Conservation (phyloP, 2,888 invertebrate species). For the Trissolcus brochymenae region DNA sequence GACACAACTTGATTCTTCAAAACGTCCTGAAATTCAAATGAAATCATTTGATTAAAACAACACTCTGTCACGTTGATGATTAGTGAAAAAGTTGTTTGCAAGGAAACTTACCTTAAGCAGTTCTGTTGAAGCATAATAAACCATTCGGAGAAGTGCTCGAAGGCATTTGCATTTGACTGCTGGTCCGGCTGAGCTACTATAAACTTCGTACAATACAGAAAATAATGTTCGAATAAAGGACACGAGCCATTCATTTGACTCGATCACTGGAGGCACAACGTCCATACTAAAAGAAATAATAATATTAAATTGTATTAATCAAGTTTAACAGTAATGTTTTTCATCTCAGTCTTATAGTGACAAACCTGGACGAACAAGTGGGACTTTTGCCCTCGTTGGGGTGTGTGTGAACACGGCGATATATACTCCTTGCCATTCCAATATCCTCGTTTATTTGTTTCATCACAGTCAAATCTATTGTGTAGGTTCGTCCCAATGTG, state of each 20-base stretch:
- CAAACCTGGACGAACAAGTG: conserved; percentile 71
- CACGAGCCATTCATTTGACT: conserved; percentile 75
- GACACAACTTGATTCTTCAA: conserved; percentile 88
- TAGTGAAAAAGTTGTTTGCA: background rate
- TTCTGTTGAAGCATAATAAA: conserved; percentile 93
- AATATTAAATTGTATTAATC: conserved; percentile 6
- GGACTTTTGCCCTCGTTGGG: conserved; percentile 76
- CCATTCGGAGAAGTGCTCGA: conserved; percentile 95
- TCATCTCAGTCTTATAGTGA: background rate
- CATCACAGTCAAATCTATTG: conserved; percentile 97
- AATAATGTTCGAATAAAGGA: conserved; percentile 87
- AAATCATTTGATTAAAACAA: background rate
- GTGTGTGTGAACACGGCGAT: conserved; percentile 85
- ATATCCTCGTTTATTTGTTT: conserved; percentile 99
- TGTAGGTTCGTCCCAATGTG: conserved; percentile 94
- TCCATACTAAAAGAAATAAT: conserved; percentile 68
- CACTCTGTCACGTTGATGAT: background rate
- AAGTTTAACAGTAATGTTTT: background rate
- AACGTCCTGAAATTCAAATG: conserved; percentile 73
- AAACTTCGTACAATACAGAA: conserved; percentile 97
- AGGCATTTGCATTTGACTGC: conserved; percentile 98
- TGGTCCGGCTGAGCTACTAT: conserved; percentile 98
- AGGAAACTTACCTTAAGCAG: conserved; percentile 81
- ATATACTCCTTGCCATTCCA: conserved; percentile 94
- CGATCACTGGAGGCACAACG: conserved; percentile 74